Evolutionary conservation across 2,113 vertebrate species (phyloP).

Genomic region (Pelodiscus sinensis): DNA sequence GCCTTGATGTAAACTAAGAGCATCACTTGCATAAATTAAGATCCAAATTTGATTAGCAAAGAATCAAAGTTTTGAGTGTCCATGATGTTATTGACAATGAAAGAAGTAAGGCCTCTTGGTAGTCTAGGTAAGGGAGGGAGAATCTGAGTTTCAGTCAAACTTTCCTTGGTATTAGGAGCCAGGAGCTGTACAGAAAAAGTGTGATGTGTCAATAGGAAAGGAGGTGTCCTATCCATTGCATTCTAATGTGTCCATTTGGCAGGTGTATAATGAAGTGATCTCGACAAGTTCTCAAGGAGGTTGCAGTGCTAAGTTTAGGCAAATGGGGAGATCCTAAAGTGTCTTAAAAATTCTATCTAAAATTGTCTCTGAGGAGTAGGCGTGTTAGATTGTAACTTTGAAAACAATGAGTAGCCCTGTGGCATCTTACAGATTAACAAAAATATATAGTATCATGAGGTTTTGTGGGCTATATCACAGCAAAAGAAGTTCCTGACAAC

Average conservation of each 20-base stretch:
- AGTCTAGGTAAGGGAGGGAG: fast-evolving
- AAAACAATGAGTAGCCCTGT: no score
- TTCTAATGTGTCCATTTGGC: background rate
- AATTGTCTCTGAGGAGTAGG: background rate
- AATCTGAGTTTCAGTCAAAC: background rate
- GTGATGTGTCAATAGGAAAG: background rate
- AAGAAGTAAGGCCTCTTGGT: background rate
- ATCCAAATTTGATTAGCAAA: background rate
- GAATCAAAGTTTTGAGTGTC: background rate
- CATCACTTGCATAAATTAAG: background rate
- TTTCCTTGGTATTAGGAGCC: background rate
- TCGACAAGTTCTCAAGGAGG: background rate
- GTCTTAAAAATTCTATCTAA: background rate
- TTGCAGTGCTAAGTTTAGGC: background rate
- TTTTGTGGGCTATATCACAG: no score
- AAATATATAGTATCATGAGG: no score
- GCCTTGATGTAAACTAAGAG: background rate
- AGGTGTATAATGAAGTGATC: background rate
- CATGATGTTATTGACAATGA: background rate
- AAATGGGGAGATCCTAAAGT: fast-evolving
- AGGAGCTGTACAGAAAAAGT: background rate
- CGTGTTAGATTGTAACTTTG: no score
- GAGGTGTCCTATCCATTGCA: background rate
- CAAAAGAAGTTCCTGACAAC: no score
- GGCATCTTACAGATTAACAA: no score